Evolutionary conservation across 92 coral and sea anemone genomes (phyloP).

Genomic region (Palythoa caribaeorum): DNA sequence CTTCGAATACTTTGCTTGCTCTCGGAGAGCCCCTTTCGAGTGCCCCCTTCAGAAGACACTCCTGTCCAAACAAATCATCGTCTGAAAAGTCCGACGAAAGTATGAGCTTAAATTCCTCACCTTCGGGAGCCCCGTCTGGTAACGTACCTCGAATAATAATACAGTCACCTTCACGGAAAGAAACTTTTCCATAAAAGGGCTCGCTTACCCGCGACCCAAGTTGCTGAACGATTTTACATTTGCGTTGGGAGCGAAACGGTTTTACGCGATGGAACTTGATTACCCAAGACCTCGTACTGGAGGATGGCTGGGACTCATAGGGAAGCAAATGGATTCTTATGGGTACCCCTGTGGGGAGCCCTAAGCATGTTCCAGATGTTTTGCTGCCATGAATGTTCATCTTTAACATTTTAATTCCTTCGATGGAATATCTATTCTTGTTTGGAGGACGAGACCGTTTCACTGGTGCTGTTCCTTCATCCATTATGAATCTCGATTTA

Average conservation of each 20-base stretch:
- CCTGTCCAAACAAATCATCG: conserved; percentile 30
- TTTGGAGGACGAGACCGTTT: conserved; percentile 31
- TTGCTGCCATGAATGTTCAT: conserved; percentile 35
- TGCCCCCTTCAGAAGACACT: conserved; percentile 28
- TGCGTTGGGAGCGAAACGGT: conserved; percentile 42
- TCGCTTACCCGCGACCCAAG: conserved; percentile 47
- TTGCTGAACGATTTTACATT: conserved; percentile 39
- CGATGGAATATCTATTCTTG: conserved; percentile 42
- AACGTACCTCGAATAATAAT: conserved; percentile 34
- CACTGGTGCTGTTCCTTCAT: conserved; percentile 26
- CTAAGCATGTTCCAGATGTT: conserved; percentile 41
- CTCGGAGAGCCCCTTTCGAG: conserved; percentile 41
- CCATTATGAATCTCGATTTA: conserved; percentile 11
- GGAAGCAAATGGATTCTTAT: conserved; percentile 38
- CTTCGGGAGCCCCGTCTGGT: conserved; percentile 43
- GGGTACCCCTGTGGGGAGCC: conserved; percentile 44
- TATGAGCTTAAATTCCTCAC: conserved; percentile 42
- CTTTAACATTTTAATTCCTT: conserved; percentile 37
- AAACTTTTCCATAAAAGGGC: conserved; percentile 45
- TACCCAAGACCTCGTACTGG: conserved; percentile 37
- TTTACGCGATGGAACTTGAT: conserved; percentile 42
- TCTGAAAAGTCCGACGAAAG: conserved; percentile 40
- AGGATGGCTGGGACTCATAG: conserved; percentile 44
- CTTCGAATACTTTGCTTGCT: conserved; percentile 28
- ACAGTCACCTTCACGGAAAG: conserved; percentile 52